These are phyloP conservation scores for Hirtodrosophila alboralis DNA, from an alignment of 2,888 invertebrate genomes.

Conservation along the genomic window DNA sequence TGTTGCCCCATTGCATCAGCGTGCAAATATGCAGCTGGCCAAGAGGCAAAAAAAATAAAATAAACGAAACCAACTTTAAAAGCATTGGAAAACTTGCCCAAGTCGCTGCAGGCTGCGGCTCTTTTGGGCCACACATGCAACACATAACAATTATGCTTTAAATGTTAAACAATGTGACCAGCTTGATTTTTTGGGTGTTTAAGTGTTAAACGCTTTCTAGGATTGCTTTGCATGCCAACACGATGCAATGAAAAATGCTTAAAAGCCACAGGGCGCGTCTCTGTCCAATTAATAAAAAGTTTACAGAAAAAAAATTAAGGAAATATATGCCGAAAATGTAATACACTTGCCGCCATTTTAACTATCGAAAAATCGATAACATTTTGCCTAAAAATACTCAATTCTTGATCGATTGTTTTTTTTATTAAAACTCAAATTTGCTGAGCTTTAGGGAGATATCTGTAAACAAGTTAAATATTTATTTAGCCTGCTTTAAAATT, in stretches of 20 bases:
- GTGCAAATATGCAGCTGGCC: slow-evolving; percentile 56
- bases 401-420: too few relatives aligned
- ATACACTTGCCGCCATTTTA: too few relatives aligned
- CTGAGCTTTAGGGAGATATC: too few relatives aligned
- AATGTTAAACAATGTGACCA: slow-evolving; percentile 51
- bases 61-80: slow-evolving; percentile 30
- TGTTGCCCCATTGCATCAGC: slow-evolving; percentile 64
- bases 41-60: slow-evolving; percentile 18
- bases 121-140: slow-evolving; percentile 52
- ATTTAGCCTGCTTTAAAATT: too few relatives aligned
- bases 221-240: slow-evolving; percentile 10
- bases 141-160: slow-evolving; percentile 37
- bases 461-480: too few relatives aligned
- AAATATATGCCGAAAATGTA: too few relatives aligned
- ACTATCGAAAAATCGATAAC: too few relatives aligned
- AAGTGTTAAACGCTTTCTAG: slow-evolving; percentile 58
- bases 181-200: slow-evolving; percentile 40
- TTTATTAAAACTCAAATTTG: too few relatives aligned
- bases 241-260: slow-evolving; percentile 14
- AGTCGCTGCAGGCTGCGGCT: background rate
- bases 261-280: background rate
- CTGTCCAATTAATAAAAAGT: slow-evolving; percentile 30
- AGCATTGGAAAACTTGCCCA: slow-evolving; percentile 44
- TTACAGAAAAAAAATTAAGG: slow-evolving; percentile 19
- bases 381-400: too few relatives aligned